Evolutionary conservation across 2,888 invertebrate genomes (phyloP).

Genomic region (Ceramica pisi): DNA sequence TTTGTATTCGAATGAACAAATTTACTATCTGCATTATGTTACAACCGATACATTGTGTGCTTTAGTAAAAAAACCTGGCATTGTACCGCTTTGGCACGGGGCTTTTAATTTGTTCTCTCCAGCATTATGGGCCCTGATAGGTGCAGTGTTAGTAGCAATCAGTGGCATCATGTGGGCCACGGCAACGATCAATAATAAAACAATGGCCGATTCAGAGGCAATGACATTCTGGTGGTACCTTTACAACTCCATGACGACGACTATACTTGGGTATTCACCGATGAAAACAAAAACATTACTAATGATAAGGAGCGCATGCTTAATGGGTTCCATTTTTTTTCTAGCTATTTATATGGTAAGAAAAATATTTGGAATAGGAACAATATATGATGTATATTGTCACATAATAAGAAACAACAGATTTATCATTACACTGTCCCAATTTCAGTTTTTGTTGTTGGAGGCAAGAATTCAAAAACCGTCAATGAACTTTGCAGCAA

Average conservation of each 20-base stretch:
- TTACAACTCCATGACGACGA: constrained; percentile 60
- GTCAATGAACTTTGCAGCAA: too few relatives aligned
- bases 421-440: too few relatives aligned
- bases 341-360: constrained; percentile 75
- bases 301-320: constrained; percentile 68
- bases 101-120: constrained; percentile 56
- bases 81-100: constrained; percentile 75
- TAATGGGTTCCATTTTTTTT: constrained; percentile 71
- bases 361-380: neutral
- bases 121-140: constrained; percentile 54
- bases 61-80: constrained; percentile 66
- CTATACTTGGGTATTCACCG: constrained; percentile 70
- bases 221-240: constrained; percentile 57
- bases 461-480: too few relatives aligned
- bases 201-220: constrained; percentile 32
- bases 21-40: constrained; percentile 70
- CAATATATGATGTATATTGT: neutral
- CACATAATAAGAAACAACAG: too few relatives aligned
- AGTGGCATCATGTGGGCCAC: constrained; percentile 69
- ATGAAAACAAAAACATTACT: constrained; percentile 61
- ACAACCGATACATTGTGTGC: constrained; percentile 73
- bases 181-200: constrained; percentile 50
- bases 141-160: constrained; percentile 43
- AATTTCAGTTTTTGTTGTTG: neutral
- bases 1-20: constrained; percentile 61